Percentiles rank a stretch among this genome's conserved stretches.
These are phyloP conservation scores for Phaonia tiefii DNA, from an alignment of 2,888 invertebrate genomes.

Conservation along the genomic window DNA sequence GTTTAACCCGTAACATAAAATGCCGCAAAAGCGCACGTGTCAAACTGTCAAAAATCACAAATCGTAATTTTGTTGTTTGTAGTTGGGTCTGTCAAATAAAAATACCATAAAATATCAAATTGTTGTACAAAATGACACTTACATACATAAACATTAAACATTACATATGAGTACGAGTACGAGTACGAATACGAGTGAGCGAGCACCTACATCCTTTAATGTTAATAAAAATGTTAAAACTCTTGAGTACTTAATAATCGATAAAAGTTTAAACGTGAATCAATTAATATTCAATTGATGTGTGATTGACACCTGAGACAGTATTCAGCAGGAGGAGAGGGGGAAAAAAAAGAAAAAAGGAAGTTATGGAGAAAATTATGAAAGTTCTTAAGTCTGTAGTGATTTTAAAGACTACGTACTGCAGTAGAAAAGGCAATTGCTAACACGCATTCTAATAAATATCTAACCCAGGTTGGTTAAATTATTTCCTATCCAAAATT, in stretches of 20 bases:
- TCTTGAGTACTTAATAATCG: conserved; percentile 9
- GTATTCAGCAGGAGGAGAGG: background rate
- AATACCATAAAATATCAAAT: conserved; percentile 44
- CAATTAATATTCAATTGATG: conserved; percentile 25
- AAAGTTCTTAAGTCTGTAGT: no score
- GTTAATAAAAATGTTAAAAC: conserved; percentile 29
- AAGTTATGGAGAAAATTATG: no score
- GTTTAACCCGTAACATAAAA: conserved; percentile 5
- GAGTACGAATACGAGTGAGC: no score
- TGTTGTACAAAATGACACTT: conserved; percentile 64
- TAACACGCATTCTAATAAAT: no score
- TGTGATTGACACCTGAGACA: conserved; percentile 20
- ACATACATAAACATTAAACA: conserved; percentile 59
- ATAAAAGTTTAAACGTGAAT: conserved; percentile 1
- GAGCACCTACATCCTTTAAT: conserved; percentile 65
- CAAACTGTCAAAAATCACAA: conserved; percentile 64
- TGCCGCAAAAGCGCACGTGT: conserved; percentile 67
- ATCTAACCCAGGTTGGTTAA: no score
- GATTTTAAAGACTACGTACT: no score
- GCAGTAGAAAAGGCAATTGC: no score
- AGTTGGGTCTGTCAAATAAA: conserved; percentile 34
- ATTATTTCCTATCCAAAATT: no score
- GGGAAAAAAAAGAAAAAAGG: no score
- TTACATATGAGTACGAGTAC: no score
- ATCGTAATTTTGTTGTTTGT: conserved; percentile 53